A percentile compares a stretch with the other conserved stretches of the same genome.
phyloP scores from a whole-genome alignment of 2,113 vertebrate genomes.

The Tachuris rubrigastra region DNA sequence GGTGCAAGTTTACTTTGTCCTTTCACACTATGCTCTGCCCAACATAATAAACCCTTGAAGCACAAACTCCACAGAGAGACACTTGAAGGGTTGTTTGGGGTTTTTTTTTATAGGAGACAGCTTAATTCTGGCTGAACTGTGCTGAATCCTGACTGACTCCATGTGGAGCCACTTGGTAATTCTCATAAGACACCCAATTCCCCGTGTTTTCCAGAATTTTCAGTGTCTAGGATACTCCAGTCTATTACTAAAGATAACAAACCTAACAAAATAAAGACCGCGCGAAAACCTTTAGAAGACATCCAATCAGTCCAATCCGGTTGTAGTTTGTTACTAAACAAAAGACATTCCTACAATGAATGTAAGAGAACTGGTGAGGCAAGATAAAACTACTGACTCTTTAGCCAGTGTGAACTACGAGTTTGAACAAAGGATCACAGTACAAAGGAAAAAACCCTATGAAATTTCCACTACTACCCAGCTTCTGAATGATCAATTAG shows the following conservation, averaged over 20 bases:
- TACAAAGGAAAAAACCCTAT: rapidly evolving
- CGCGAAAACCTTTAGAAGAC: background rate
- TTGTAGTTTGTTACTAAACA: background rate
- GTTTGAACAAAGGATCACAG: background rate
- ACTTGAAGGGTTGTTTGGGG: background rate
- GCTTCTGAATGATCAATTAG: background rate
- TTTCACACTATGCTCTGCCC: background rate
- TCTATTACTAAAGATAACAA: background rate
- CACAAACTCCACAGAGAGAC: background rate
- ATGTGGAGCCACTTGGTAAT: background rate
- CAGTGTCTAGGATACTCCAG: background rate
- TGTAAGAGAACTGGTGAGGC: background rate
- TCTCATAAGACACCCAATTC: background rate
- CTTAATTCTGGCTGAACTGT: background rate
- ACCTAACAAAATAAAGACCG: background rate
- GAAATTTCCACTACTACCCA: background rate
- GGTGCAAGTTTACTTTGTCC: background rate
- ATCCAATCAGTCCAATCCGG: background rate
- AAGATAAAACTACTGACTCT: background rate
- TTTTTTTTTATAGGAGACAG: background rate
- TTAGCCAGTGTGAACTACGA: background rate
- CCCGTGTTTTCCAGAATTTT: background rate
- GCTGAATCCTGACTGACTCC: background rate
- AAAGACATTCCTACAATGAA: background rate
- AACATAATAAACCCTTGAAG: background rate